Conservation (phyloP, 2,888 invertebrate genomes). For the Folsomia candida region DNA sequence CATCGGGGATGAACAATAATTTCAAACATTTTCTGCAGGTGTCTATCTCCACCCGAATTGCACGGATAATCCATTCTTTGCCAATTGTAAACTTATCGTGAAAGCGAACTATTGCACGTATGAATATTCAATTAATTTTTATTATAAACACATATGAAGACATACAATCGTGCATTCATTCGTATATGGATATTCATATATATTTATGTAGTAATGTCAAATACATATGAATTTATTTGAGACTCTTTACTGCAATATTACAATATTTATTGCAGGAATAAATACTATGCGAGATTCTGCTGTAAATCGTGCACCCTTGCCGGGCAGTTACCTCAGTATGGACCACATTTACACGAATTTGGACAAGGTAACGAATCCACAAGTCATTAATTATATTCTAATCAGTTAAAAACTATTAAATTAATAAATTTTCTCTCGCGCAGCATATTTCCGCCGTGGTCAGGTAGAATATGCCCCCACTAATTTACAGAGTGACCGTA, state of each 20-base stretch:
- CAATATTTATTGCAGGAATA: too few relatives aligned
- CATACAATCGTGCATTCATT: too few relatives aligned
- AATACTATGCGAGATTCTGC: conserved; percentile 76
- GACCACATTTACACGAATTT: conserved; percentile 55
- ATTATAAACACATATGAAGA: too few relatives aligned
- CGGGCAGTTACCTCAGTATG: conserved; percentile 65
- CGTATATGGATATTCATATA: too few relatives aligned
- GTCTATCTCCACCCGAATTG: conserved; percentile 74
- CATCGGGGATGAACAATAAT: too few relatives aligned
- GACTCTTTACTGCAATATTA: too few relatives aligned
- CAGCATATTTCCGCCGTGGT: conserved; percentile 32
- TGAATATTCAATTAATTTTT: too few relatives aligned
- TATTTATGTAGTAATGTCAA: too few relatives aligned
- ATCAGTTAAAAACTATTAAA: conserved; percentile 1
- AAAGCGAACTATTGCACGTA: conserved; percentile 75
- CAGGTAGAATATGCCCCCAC: conserved; percentile 6
- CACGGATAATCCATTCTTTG: conserved; percentile 81
- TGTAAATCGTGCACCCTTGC: conserved; percentile 88
- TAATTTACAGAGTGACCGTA: neutral
- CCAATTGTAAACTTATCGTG: conserved; percentile 85
- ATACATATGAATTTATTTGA: too few relatives aligned
- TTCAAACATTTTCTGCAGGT: conserved; percentile 58
- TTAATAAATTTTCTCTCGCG: conserved; percentile 11
- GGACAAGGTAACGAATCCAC: conserved; percentile 33
- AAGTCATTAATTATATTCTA: too few relatives aligned